These are phyloP conservation scores for Pempheris klunzingeri DNA, from an alignment of 2,797 vertebrate species.

Conservation along the genomic window DNA sequence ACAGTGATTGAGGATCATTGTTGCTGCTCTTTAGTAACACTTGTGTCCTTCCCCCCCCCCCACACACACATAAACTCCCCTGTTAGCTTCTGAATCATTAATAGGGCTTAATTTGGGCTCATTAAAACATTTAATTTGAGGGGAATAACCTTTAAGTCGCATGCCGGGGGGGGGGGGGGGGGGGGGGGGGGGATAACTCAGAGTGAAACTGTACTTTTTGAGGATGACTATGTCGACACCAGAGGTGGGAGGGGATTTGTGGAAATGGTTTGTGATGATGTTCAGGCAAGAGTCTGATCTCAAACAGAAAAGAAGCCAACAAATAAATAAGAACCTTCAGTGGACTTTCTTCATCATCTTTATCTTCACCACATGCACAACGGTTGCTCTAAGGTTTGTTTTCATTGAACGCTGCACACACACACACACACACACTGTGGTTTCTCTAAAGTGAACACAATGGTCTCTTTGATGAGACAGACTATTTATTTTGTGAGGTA, in stretches of 20 bases:
- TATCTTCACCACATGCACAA: neutral
- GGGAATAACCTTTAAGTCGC: conserved; percentile 1
- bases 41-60: neutral
- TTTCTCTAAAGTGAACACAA: neutral
- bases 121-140: neutral
- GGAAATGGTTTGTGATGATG: neutral
- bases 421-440: neutral
- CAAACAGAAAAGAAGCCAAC: neutral
- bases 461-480: neutral
- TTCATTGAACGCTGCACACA: too few relatives aligned
- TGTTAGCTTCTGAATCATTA: neutral
- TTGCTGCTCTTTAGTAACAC: neutral
- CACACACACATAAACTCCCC: neutral
- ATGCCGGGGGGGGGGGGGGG: too few relatives aligned
- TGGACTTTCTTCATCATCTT: neutral
- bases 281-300: neutral
- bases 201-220: conserved; percentile 30
- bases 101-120: neutral
- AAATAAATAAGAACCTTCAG: neutral
- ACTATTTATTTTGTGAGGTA: neutral
- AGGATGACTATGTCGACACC: neutral
- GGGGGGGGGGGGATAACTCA: neutral
- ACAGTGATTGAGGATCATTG: neutral
- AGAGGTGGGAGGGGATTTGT: neutral
- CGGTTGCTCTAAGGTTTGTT: neutral